phyloP scores from a whole-genome alignment of 2,113 vertebrate species.

The Microtus oregoni region DNA sequence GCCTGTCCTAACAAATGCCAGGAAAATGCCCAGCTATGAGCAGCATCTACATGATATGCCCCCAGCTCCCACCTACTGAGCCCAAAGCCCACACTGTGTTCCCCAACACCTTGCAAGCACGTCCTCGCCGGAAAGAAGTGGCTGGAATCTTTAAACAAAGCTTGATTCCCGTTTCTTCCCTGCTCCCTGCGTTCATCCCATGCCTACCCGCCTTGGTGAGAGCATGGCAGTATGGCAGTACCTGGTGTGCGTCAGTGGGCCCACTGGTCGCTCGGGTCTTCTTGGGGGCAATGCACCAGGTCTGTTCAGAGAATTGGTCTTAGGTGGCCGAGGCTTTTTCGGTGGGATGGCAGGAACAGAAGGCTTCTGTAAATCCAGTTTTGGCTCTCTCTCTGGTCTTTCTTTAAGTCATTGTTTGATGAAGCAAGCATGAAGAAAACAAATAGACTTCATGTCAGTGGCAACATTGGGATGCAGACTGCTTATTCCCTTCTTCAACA shows the following conservation, averaged over 20 bases:
- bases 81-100: fast-evolving
- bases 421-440: constrained; percentile 65
- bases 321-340: constrained; percentile 97
- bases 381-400: constrained; percentile 95
- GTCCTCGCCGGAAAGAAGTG: background rate
- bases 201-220: background rate
- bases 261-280: constrained; percentile 94
- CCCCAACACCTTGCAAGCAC: background rate
- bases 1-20: background rate
- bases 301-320: constrained; percentile 90
- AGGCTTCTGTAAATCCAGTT: constrained; percentile 93
- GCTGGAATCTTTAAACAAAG: background rate
- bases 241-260: constrained; percentile 92
- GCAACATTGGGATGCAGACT: background rate
- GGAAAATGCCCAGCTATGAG: background rate
- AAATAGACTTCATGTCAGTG: constrained; percentile 63
- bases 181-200: background rate
- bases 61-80: background rate
- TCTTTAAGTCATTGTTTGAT: constrained; percentile 87
- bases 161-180: background rate
- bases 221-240: constrained; percentile 84
- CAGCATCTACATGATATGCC: background rate
- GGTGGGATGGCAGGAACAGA: constrained; percentile 94
- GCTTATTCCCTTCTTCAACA: background rate
- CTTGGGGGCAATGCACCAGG: constrained; percentile 92